A percentile compares a stretch with the other conserved stretches of the same genome.
Conservation (phyloP, 1,140 invertebrate genomes). For the Meteorus sp. region DNA sequence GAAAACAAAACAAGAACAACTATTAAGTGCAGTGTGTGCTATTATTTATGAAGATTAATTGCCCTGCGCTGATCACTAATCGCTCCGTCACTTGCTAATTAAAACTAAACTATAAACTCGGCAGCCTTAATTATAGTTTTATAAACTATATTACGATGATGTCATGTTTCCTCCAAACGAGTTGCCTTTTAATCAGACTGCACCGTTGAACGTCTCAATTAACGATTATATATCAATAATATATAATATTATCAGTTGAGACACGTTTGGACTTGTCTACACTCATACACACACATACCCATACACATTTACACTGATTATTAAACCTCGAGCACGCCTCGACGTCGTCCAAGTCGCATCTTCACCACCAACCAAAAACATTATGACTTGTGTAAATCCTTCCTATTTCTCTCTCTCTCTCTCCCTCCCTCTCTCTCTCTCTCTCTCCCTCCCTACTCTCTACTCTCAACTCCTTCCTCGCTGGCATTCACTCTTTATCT, state of each 20-base stretch:
- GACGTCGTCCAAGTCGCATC: conserved; percentile 10
- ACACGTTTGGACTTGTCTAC: conserved; percentile 12
- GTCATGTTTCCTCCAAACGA: conserved; percentile 53
- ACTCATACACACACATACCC: not conserved
- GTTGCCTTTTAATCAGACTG: conserved; percentile 50
- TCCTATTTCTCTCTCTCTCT: no score
- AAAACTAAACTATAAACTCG: conserved; percentile 20
- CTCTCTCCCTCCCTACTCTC: conserved; percentile 6
- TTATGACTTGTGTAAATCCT: no score
- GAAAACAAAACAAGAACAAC: no score
- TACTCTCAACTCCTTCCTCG: conserved; percentile 13
- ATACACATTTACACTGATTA: conserved; percentile 5
- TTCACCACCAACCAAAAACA: conserved; percentile 1
- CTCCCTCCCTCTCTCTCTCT: no score
- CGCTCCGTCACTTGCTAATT: conserved; percentile 10
- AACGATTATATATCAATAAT: conserved; percentile 29
- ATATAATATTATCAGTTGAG: conserved; percentile 2
- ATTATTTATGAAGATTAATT: no score
- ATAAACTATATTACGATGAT: conserved; percentile 43
- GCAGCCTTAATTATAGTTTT: conserved; percentile 56
- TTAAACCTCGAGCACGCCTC: conserved; percentile 21
- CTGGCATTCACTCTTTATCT: conserved; percentile 10
- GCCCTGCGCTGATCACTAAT: conserved; percentile 17
- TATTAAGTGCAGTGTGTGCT: no score
- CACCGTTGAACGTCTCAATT: conserved; percentile 30